A percentile compares a stretch with the other conserved stretches of the same genome.
These are phyloP conservation scores for Mormyrops boulengeri DNA, from an alignment of 2,797 vertebrate species.

Conservation along the genomic window DNA sequence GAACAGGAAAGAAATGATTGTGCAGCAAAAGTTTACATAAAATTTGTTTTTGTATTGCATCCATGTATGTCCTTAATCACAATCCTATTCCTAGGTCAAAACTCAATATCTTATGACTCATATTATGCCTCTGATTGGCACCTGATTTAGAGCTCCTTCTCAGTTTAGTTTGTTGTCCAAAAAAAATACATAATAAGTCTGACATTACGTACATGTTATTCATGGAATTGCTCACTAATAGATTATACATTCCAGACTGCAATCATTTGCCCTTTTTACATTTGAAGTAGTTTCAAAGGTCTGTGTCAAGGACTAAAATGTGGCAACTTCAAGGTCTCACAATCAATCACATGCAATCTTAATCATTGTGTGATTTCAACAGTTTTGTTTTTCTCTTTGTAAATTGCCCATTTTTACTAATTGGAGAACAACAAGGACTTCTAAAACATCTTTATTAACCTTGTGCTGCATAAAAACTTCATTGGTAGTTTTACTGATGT, in stretches of 20 bases:
- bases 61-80: not conserved
- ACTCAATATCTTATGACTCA: not conserved
- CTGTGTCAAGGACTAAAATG: not conserved
- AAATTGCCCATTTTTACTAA: not conserved
- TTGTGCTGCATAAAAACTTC: not conserved
- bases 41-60: not conserved
- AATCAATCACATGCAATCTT: not conserved
- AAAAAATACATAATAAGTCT: not conserved
- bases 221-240: not conserved
- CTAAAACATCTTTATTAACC: not conserved
- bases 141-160: not conserved
- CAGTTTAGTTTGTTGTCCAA: not conserved
- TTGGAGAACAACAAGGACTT: not conserved
- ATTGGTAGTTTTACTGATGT: not conserved
- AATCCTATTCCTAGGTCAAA: not conserved
- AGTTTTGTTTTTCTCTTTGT: not conserved
- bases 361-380: conserved; percentile 1
- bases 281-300: not conserved
- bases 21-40: not conserved
- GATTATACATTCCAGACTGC: not conserved
- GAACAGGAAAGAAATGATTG: not conserved
- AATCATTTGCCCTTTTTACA: not conserved
- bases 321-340: not conserved
- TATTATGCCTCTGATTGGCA: not conserved
- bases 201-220: not conserved